phyloP scores from a whole-genome alignment of 2,888 invertebrate genomes.

The Chorisops tibialis region DNA sequence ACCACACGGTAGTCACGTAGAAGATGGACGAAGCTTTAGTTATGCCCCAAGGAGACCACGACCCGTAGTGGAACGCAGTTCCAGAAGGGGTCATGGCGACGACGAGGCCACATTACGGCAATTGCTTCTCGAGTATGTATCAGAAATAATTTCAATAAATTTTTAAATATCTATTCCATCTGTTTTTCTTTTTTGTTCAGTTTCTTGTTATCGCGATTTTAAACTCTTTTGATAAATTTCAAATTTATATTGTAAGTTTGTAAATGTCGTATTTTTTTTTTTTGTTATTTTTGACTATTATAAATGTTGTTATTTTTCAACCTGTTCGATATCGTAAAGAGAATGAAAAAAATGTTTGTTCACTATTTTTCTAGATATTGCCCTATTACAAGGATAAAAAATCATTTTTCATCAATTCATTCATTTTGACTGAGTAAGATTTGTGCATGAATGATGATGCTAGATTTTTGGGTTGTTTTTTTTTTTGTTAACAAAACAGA shows the following conservation, averaged over 20 bases:
- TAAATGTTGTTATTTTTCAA: neutral
- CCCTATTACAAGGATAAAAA: slow-evolving; percentile 15
- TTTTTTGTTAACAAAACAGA: no score
- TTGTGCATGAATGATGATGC: slow-evolving; percentile 19
- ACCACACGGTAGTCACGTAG: slow-evolving; percentile 45
- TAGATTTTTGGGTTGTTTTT: no score
- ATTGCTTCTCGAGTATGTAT: slow-evolving; percentile 86
- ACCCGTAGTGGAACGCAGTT: slow-evolving; percentile 51
- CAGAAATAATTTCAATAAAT: slow-evolving; percentile 21
- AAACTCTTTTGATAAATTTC: neutral
- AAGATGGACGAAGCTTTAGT: slow-evolving; percentile 51
- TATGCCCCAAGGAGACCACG: slow-evolving; percentile 52
- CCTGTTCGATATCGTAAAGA: neutral
- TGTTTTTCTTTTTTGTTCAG: neutral
- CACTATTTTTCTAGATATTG: slow-evolving; percentile 23
- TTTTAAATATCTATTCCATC: neutral
- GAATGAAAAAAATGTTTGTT: neutral
- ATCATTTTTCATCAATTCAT: slow-evolving; percentile 23
- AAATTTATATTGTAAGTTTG: neutral
- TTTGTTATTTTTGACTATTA: neutral
- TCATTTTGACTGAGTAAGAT: slow-evolving; percentile 27
- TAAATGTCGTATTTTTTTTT: neutral
- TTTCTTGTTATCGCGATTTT: neutral
- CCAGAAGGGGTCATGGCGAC: slow-evolving; percentile 58
- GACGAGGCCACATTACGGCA: slow-evolving; percentile 93